Percentiles rank a stretch among this genome's conserved stretches.
These are phyloP conservation scores for Cotesia vestalis DNA, from an alignment of 1,140 invertebrate genomes.

Conservation along the genomic window DNA sequence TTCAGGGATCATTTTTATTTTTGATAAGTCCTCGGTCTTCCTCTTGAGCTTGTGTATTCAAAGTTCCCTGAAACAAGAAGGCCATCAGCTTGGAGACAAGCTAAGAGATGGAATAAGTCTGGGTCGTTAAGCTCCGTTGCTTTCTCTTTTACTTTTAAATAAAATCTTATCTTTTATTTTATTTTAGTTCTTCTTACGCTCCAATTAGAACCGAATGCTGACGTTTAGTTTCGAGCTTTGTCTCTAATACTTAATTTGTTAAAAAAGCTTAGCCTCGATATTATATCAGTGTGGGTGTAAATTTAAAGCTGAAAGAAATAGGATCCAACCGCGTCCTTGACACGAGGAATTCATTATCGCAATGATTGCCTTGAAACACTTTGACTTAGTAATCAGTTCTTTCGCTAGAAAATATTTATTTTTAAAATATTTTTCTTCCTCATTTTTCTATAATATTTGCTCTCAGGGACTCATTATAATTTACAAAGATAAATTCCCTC, in stretches of 20 bases:
- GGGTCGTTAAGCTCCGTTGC: slow-evolving; percentile 6
- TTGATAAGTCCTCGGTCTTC: background rate
- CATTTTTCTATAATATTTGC: background rate
- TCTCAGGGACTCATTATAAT: background rate
- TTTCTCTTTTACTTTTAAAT: slow-evolving; percentile 3
- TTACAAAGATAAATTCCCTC: no score
- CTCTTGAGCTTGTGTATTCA: background rate
- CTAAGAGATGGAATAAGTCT: no score
- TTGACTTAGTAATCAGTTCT: slow-evolving; percentile 6
- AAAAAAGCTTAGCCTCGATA: no score
- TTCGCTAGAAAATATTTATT: slow-evolving; percentile 2
- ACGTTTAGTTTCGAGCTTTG: background rate
- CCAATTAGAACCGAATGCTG: slow-evolving; percentile 8
- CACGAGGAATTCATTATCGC: slow-evolving; percentile 27
- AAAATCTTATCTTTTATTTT: background rate
- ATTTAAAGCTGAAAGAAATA: background rate
- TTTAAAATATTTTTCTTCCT: slow-evolving; percentile 6
- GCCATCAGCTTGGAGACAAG: background rate
- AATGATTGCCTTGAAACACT: slow-evolving; percentile 28
- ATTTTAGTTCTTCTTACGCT: background rate
- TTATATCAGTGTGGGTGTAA: background rate
- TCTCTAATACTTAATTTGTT: no score
- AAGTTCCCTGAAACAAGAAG: background rate
- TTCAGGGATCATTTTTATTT: background rate
- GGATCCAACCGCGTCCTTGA: slow-evolving; percentile 18